Conservation (phyloP, 2,888 invertebrate genomes). For the Coronaproctus castanopsis region DNA sequence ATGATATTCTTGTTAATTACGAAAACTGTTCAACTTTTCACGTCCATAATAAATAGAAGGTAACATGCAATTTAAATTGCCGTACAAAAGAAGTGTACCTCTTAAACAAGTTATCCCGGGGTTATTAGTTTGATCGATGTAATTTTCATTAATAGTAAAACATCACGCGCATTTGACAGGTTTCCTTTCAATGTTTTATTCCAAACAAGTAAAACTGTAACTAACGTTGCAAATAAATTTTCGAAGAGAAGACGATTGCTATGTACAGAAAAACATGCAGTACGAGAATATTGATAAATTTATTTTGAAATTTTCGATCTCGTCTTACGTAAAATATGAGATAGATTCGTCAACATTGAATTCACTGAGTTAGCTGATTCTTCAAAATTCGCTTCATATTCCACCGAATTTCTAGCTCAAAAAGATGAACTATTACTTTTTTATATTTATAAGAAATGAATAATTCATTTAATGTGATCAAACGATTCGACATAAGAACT, state of each 20-base stretch:
- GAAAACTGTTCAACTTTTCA: too few species aligned
- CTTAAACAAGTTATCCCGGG: too few species aligned
- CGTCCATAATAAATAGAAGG: too few species aligned
- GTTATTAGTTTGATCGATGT: too few species aligned
- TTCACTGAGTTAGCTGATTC: neutral
- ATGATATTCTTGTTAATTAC: too few species aligned
- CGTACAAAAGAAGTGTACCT: too few species aligned
- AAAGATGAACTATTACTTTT: neutral
- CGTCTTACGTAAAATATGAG: neutral
- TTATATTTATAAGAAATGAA: neutral
- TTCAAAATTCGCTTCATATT: neutral
- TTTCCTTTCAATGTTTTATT: too few species aligned
- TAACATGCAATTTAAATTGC: too few species aligned
- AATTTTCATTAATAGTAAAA: too few species aligned
- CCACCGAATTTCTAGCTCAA: neutral
- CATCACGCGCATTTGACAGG: too few species aligned
- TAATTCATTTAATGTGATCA: neutral
- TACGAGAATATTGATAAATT: neutral
- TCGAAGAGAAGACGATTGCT: neutral
- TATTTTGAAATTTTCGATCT: neutral
- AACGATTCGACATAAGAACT: neutral
- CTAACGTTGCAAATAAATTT: neutral
- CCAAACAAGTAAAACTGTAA: neutral
- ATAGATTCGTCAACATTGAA: neutral
- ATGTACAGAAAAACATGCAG: neutral